Evolutionary conservation across 2,797 vertebrate species (phyloP), one percentile per base, ranked within the genome.

Genomic region (Pipistrellus kuhlii): DNA sequence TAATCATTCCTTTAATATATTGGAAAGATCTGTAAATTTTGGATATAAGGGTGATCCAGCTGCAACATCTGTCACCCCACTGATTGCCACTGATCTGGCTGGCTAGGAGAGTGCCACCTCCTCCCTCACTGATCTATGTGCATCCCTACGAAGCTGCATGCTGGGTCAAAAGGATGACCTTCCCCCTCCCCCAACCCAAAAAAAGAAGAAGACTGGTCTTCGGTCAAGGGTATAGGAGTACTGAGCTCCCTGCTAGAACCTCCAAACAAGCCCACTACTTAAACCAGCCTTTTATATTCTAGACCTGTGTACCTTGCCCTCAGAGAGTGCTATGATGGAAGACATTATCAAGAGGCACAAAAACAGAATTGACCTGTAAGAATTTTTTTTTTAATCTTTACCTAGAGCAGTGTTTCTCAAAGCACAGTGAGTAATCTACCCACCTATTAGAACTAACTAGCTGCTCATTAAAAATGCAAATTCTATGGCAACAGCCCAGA

Each of bases 281-380:
- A 96, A 48, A 76, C 18, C 53, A 77, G 66, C 13, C 35, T 82
- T 71, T 89, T 77, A 6, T 93, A 78, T 88, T 81, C 57, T 93
- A 99, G 98, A 98, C 2, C 97, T 98, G 85, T 95, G 91, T 23
- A 55, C 38, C 3, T 94, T 99, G 69, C 98, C 98, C 13, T 94
- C 98, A 32, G 93, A 97, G 57, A 85, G 84, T 11, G 84, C 59
- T 11, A 98, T 98, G 98, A 88, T 96, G 91, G 85, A 92, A 46
- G 98, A 98, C 90, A 98, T 98, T 73, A 94, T 97, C 57, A 96
- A 92, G 64, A 98, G 98, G 48, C 98, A 97, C n/a, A 73, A 96
- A 87, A 89, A 77, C 55, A 97, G 95, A 83, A 93, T 93, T 72
- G 73, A 97, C 13, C 85, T 97, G 97, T 97, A 97, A 97, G 97